Percentiles rank a stretch among this genome's conserved stretches.
These are phyloP conservation scores for Dinoponera quadriceps DNA, from an alignment of 1,140 invertebrate species.

Conservation along the genomic window DNA sequence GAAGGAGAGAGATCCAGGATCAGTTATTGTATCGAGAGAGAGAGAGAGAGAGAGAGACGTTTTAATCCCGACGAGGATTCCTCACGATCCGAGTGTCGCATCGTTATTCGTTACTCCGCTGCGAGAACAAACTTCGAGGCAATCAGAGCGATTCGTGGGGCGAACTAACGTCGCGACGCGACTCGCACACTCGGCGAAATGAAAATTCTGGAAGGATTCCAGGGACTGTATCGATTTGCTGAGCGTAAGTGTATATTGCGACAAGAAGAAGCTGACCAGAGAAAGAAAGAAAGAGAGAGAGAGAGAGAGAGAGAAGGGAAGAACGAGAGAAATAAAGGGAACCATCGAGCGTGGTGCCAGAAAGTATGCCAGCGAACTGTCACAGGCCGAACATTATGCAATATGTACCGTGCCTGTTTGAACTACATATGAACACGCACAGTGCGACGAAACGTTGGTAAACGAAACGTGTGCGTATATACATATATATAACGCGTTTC, in stretches of 20 bases:
- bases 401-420: slow-evolving; percentile 29
- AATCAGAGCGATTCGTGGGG: slow-evolving; percentile 30
- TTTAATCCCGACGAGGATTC: slow-evolving; percentile 11
- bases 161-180: slow-evolving; percentile 7
- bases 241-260: slow-evolving; percentile 18
- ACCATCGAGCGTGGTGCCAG: slow-evolving; percentile 7
- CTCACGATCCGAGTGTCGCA: slow-evolving; percentile 14
- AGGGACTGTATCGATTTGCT: slow-evolving; percentile 48
- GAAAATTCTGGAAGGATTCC: slow-evolving; percentile 59
- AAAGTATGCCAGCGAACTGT: slow-evolving; percentile 28
- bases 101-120: slow-evolving; percentile 19
- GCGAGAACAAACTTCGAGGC: slow-evolving; percentile 25
- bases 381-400: slow-evolving; percentile 17
- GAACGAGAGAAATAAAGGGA: background rate
- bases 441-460: slow-evolving; percentile 22
- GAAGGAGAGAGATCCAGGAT: slow-evolving; percentile 15
- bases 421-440: slow-evolving; percentile 7
- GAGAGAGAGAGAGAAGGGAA: background rate
- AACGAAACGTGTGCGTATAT: slow-evolving; percentile 5
- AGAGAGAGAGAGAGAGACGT: slow-evolving; percentile 1
- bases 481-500: background rate
- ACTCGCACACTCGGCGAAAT: slow-evolving; percentile 27
- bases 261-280: slow-evolving; percentile 23
- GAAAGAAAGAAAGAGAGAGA: too few relatives aligned
- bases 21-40: too few relatives aligned